A percentile compares a stretch with the other conserved stretches of the same genome.
Evolutionary conservation across 1,140 invertebrate species (phyloP).

Genomic region (Notospermus geniculatus): DNA sequence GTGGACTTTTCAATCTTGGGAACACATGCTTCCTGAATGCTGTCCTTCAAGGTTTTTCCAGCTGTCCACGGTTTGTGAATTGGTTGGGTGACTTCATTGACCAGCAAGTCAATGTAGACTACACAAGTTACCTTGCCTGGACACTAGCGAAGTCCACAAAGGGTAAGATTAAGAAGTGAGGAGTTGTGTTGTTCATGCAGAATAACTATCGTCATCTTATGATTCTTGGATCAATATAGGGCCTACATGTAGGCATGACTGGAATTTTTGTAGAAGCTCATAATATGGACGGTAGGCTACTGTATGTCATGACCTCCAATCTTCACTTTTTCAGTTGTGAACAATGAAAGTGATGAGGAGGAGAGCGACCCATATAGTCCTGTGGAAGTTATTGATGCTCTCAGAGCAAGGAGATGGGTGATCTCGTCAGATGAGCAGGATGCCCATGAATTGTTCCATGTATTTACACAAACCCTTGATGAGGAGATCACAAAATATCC

Average conservation of each 20-base stretch:
- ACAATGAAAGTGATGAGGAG: constrained; percentile 41
- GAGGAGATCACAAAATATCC: constrained; percentile 67
- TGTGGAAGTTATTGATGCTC: constrained; percentile 71
- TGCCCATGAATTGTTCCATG: constrained; percentile 86
- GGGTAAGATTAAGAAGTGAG: too few species aligned
- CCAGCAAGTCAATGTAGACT: constrained; percentile 10
- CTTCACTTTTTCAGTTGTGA: constrained; percentile 40
- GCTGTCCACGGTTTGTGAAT: constrained; percentile 71
- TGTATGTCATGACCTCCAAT: too few species aligned
- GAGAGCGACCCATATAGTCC: constrained; percentile 59
- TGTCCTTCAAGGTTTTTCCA: constrained; percentile 89
- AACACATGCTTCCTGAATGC: constrained; percentile 98
- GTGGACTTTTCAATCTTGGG: constrained; percentile 91
- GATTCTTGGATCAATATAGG: too few species aligned
- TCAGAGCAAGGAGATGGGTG: constrained; percentile 76
- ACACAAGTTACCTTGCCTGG: constrained; percentile 29
- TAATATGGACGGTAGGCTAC: too few species aligned
- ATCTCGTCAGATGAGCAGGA: constrained; percentile 88
- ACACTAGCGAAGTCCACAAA: constrained; percentile 36
- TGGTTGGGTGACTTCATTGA: constrained; percentile 67
- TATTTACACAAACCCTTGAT: constrained; percentile 80
- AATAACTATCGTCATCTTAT: too few species aligned
- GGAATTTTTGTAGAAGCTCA: too few species aligned
- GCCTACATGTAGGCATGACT: too few species aligned
- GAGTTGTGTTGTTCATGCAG: too few species aligned